Base-by-base conservation (phyloP, 1,140 invertebrate species). In the Danaus plexippus region DNA sequence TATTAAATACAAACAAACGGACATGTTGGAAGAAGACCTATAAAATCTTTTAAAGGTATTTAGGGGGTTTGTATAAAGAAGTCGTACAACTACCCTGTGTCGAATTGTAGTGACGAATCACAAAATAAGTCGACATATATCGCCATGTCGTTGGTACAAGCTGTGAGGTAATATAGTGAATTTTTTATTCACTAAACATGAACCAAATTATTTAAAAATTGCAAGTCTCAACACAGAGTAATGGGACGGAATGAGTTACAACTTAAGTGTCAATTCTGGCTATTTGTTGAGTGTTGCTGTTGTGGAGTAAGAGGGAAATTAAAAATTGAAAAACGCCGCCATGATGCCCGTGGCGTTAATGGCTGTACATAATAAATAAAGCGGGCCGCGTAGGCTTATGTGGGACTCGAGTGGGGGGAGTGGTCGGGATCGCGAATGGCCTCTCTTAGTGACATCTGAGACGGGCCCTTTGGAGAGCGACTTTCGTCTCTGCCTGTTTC, bases 301-400 rank as follows among this genome's bases (percentile, higher is more conserved):
- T 62, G 59, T 57, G 64, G 71, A 68, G 63, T 71, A 73, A 82
- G 72, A 77, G 79, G 80, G 81, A 86, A 83, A 82, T 83, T 85
- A 85, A 84, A 87, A 80, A 80, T 74, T 78, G 82, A 82, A 84
- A 80, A 67, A 76, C 74, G 75, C 71, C 80, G 79, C 79, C 80
- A 86, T 86, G 74, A 79, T 79, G 80, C 73, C 70, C 63, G 72
- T 79, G 77, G 77, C 77, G 80, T 80, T 85, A 85, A 87, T 85
- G 79, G 77, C 73, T 77, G 84, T 85, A 85, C 80, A 87, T 87
- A 85, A 85, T 87, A 84, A 82, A 84, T 86, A 86, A 86, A 83
- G 78, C 79, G 79, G 71, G 67, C 71, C 75, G 80, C 67, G 77
- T 75, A 73, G 74, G 83, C 81, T 83, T 85, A 86, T 85, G 80